Conservation (phyloP, 2,797 vertebrate species). For the Melanotaenia boesemani region DNA sequence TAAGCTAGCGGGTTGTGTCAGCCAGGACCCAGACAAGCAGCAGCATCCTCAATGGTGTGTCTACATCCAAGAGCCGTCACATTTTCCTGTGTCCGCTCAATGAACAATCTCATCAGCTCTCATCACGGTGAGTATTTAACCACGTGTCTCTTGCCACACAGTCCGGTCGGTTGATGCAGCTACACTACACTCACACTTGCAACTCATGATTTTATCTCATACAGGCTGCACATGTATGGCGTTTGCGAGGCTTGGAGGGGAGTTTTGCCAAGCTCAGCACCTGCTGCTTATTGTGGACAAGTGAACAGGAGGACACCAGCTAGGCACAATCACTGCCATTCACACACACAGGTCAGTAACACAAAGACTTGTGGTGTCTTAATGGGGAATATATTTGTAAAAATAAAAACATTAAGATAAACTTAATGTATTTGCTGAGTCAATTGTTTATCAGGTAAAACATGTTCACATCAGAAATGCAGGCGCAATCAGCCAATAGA, state of each 20-base stretch:
- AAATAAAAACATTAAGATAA: not conserved
- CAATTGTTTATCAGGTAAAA: not conserved
- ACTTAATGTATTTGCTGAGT: not conserved
- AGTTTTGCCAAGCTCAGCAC: conserved; percentile 99
- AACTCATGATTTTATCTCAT: conserved; percentile 18
- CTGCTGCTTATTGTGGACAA: conserved; percentile 92
- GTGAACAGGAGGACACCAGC: conserved; percentile 84
- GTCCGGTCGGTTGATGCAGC: not conserved
- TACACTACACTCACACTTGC: not conserved
- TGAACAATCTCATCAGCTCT: conserved; percentile 76
- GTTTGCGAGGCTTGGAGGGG: conserved; percentile 95
- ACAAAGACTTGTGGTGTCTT: not conserved
- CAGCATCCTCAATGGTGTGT: conserved; percentile 85
- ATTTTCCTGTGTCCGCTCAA: conserved; percentile 81
- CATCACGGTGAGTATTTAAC: conserved; percentile 69
- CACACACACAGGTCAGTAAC: conserved; percentile 60
- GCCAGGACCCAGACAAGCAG: conserved; percentile 69
- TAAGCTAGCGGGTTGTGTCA: conserved; percentile 72
- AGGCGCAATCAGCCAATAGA: no score
- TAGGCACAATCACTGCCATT: conserved; percentile 67
- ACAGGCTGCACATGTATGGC: conserved; percentile 95
- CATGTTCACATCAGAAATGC: not conserved
- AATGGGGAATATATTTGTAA: not conserved
- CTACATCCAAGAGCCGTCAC: conserved; percentile 83
- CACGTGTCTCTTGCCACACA: not conserved